Base-by-base conservation (phyloP, 2,888 invertebrate genomes). In the Geophilus truncorum region DNA sequence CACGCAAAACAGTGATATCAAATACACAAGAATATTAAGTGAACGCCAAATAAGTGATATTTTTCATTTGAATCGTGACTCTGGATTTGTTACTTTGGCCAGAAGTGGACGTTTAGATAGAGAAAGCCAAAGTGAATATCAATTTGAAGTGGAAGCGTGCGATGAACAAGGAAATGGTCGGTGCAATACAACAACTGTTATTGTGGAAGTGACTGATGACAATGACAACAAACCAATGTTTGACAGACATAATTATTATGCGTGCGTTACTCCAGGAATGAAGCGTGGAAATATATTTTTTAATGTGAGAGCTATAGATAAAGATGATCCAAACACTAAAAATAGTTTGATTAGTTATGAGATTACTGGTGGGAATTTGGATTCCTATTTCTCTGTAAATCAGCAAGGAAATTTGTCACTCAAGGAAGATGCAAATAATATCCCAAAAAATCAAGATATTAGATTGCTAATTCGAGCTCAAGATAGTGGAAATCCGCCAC, bases 141-240 rank as follows among this genome's bases (percentile, higher is more conserved):
- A 92, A 86, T 90, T 96, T 84, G 91, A 91, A 85, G 93, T 97
- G 82, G 93, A 94, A 89, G 97, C 96, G 82, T 91, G 93, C 83
- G 97, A 97, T 88, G 93, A 93, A 86, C 92, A 94, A 84, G 94
- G 95, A 80, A 89, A 90, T 84, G 95, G 95, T 81, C 92, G 93
- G 86, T 90, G 90, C 84, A 92, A 84, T 5, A 83, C 83, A 0
- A 83, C 93, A 75, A 92, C 91, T 83, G 84, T 85, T 0, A 36
- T 92, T 84, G 91, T 95, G 85, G 92, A 92, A 88, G 40, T 83
- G 62, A 80, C 62, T 15, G 83, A 83, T 40, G 92, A 93, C 81
- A 96, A 97, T 87, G 96, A 97, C 88, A 92, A 96, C 88, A 90
- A 91, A 80, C 97, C 97, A 51, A 89, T 90, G 82, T 98, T 97